phyloP scores from a whole-genome alignment of 2,113 vertebrate genomes.

The Cochlearius cochlearius region DNA sequence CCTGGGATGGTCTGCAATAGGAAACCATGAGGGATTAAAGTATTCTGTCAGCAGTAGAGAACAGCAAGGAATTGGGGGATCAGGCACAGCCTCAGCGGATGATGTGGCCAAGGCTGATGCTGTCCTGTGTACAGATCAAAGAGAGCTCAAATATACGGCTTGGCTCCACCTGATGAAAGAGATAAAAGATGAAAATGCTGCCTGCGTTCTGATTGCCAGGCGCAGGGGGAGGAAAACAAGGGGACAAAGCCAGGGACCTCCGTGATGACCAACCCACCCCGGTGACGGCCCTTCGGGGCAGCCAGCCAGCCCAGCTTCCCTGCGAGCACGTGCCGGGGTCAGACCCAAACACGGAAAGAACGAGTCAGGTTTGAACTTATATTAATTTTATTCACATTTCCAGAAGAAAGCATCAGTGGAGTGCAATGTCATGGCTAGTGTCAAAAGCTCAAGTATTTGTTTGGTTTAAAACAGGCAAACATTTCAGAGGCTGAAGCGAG shows the following conservation, averaged over 20 bases:
- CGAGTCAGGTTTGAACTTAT: neutral
- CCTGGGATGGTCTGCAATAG: neutral
- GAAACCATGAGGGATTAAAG: neutral
- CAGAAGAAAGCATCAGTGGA: conserved; percentile 36
- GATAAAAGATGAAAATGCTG: neutral
- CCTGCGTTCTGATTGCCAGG: too few species aligned
- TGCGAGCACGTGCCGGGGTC: accelerated
- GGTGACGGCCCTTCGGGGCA: neutral
- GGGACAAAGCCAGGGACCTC: neutral
- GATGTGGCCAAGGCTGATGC: neutral
- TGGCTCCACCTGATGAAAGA: neutral
- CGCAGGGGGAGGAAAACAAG: neutral
- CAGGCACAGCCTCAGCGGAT: accelerated
- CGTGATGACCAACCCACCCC: accelerated
- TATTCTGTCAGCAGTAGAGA: neutral
- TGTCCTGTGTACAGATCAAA: neutral
- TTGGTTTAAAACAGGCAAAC: conserved; percentile 6
- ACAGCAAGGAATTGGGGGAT: neutral
- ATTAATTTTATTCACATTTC: conserved; percentile 62
- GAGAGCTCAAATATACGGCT: neutral
- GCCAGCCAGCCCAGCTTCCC: neutral
- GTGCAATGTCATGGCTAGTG: neutral
- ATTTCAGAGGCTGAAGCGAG: neutral
- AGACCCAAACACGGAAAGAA: neutral
- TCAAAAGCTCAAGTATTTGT: neutral